A percentile compares a stretch with the other conserved stretches of the same genome.
These are phyloP conservation scores for Masticophis lateralis DNA, from an alignment of 2,797 vertebrate species.

Conservation along the genomic window DNA sequence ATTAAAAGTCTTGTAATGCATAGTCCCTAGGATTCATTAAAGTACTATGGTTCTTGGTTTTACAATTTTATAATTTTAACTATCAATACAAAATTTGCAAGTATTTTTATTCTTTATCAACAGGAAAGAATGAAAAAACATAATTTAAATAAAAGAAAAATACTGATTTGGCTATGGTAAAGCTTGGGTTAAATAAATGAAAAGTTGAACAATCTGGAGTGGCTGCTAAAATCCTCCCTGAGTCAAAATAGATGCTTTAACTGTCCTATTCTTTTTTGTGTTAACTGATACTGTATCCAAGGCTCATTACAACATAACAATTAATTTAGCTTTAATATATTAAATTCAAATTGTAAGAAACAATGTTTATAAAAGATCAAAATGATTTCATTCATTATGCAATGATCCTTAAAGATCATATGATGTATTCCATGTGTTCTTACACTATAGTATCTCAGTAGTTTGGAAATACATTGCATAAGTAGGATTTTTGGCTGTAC, in stretches of 20 bases:
- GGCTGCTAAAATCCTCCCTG: neutral
- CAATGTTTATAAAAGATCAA: constrained; percentile 46
- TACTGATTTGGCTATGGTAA: neutral
- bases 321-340: neutral
- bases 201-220: neutral
- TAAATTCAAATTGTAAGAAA: constrained; percentile 48
- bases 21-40: neutral
- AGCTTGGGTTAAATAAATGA: rapidly evolving
- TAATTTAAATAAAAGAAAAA: neutral
- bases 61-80: neutral
- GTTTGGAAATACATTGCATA: constrained; percentile 65
- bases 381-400: constrained; percentile 47
- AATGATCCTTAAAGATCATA: constrained; percentile 57
- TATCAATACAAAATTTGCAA: neutral
- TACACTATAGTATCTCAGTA: constrained; percentile 63
- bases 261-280: neutral
- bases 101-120: neutral
- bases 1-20: neutral
- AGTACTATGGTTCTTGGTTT: neutral
- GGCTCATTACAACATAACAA: neutral
- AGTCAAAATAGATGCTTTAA: neutral
- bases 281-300: neutral
- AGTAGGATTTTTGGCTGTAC: constrained; percentile 59
- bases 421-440: constrained; percentile 39
- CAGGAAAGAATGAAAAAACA: neutral